Base-by-base conservation (phyloP, 2,113 vertebrate species). In the Gadus chalcogrammus region DNA sequence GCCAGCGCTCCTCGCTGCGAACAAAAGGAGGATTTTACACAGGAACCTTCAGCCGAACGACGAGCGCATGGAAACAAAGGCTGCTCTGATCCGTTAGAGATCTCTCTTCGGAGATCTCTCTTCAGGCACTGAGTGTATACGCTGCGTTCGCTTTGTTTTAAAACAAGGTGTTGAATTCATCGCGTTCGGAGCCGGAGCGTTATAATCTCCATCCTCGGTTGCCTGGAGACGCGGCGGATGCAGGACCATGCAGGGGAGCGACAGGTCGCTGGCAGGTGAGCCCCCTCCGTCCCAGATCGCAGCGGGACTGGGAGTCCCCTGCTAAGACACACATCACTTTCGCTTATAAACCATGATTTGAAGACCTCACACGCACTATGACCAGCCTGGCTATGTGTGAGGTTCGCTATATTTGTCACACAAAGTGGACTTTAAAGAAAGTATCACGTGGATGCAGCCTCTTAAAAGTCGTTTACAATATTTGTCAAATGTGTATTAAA, bases 171-270 rank as follows among this genome's bases (percentile, higher is more conserved):
- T 58, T n/a, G 15, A 58, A 16, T 58, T n/a, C 55, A 58, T 58
- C 31, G 4, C 31, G 31, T 31, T 48, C 8, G 42, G 42, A 48
- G 42, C 42, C 42, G 42, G 42, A 48, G 42, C 9, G 42, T 48
- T 48, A 12, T 11, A 9, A 48, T 48, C 9, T 48, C 42, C 42
- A 48, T 48, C 42, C 8, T 48, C 55, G 15, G 55, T 58, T 58
- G 55, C 9, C 22, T 61, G 60, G 60, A 61, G 60, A 15, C 5
- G 15, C 17, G 15, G 17, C 55, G 86, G 84, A 92, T 92, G 91
- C 90, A 92, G 91, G 90, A 92, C 86, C 89, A 92, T 88, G 91
- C 87, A 84, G 90, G 83, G 86, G 91, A 91, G 69, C 90, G 90
- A 86, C 91, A 90, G 87, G 87, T 90, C 84, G 90, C 89, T 84